Evolutionary conservation across 2,888 invertebrate species (phyloP).

Genomic region (Pilophorus perplexus): DNA sequence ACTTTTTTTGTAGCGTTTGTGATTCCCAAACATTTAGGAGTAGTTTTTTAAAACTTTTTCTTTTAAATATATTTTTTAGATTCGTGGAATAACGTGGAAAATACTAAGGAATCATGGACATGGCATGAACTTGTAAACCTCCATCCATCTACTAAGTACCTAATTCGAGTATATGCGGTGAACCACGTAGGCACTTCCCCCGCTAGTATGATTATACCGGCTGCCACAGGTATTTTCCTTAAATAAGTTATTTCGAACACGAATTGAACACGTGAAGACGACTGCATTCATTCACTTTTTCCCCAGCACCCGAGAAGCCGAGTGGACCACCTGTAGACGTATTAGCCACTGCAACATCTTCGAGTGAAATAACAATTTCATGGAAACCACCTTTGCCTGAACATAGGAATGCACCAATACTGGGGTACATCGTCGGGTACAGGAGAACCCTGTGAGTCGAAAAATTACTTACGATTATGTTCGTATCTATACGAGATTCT

Average conservation of each 20-base stretch:
- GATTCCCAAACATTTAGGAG: not conserved
- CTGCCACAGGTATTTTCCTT: conserved; percentile 41
- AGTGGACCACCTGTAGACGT: conserved; percentile 43
- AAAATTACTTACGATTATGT: too few species aligned
- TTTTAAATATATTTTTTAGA: conserved; percentile 14
- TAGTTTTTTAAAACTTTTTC: not conserved
- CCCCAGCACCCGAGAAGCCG: conserved; percentile 41
- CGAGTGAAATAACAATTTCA: conserved; percentile 31
- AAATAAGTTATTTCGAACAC: not conserved
- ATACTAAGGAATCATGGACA: conserved; percentile 32
- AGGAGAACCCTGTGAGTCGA: conserved; percentile 35
- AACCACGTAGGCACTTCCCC: conserved; percentile 42
- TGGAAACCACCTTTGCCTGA: conserved; percentile 44
- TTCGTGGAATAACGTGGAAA: conserved; percentile 31
- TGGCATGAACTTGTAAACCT: conserved; percentile 41
- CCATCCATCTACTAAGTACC: conserved; percentile 43
- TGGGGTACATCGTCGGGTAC: conserved; percentile 42
- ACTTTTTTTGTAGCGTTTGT: not conserved
- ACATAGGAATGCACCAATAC: conserved; percentile 44
- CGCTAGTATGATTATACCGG: conserved; percentile 41
- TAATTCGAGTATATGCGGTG: conserved; percentile 43
- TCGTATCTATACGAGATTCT: too few species aligned
- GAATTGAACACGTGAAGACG: not conserved
- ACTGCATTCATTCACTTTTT: not conserved
- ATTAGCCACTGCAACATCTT: conserved; percentile 20